Evolutionary conservation across 2,797 vertebrate genomes (phyloP).

Genomic region (Sebastes vulpes): DNA sequence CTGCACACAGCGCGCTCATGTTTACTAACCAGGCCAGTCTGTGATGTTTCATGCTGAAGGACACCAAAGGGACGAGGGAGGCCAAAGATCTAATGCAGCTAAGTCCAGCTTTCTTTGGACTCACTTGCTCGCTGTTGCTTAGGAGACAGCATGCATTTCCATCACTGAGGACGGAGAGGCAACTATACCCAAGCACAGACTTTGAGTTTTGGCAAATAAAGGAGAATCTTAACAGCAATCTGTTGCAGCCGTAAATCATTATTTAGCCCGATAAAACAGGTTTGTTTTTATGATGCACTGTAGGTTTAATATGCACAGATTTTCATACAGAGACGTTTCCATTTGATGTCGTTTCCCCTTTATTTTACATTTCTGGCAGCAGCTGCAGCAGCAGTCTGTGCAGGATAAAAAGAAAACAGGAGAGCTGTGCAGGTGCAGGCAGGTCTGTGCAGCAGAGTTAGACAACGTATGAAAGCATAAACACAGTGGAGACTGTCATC

Average conservation of each 20-base stretch:
- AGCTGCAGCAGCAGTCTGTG: neutral
- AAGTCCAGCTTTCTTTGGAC: slow-evolving; percentile 43
- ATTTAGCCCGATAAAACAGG: slow-evolving; percentile 3
- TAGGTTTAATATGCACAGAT: neutral
- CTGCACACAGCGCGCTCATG: slow-evolving; percentile 32
- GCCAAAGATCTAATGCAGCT: slow-evolving; percentile 53
- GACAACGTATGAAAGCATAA: slow-evolving; percentile 44
- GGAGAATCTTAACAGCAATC: slow-evolving; percentile 29
- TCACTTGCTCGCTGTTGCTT: slow-evolving; percentile 48
- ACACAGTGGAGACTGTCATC: slow-evolving; percentile 43
- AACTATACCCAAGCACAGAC: neutral
- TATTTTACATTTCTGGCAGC: neutral
- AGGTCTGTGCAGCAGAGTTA: neutral
- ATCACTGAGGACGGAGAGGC: slow-evolving; percentile 2
- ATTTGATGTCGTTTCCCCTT: neutral
- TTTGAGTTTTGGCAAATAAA: neutral
- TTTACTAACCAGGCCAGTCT: slow-evolving; percentile 52
- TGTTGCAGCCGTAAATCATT: slow-evolving; percentile 5
- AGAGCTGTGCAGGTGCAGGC: neutral
- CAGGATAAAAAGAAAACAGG: neutral
- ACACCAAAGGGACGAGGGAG: slow-evolving; percentile 53
- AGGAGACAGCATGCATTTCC: slow-evolving; percentile 51
- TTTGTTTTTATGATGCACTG: neutral
- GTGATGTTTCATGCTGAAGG: slow-evolving; percentile 54
- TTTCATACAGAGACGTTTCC: neutral